These are phyloP conservation scores for Cliona cf. orientalis DNA, from an alignment of 37 sponge, comb jelly and placozoan species.

Conservation along the genomic window DNA sequence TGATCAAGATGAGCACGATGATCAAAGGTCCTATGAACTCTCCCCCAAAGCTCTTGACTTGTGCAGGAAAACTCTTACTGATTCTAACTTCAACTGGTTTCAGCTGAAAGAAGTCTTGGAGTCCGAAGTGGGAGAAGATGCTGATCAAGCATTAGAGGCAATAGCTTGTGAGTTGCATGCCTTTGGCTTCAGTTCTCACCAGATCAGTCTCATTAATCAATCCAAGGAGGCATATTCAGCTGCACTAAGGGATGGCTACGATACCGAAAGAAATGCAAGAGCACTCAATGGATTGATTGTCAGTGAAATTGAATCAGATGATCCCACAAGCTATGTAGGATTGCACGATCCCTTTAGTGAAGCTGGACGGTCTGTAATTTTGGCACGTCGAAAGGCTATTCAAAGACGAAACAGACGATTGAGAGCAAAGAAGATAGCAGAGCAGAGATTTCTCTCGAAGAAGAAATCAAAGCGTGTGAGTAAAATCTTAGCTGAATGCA, in stretches of 20 bases:
- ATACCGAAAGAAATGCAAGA: slow-evolving; percentile 5
- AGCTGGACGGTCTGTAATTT: background rate
- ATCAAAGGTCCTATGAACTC: background rate
- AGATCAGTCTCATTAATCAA: background rate
- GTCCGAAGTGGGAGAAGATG: background rate
- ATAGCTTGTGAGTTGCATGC: background rate
- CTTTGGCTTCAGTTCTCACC: background rate
- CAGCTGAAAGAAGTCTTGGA: background rate
- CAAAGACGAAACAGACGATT: background rate
- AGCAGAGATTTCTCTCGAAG: background rate
- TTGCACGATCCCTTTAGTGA: background rate
- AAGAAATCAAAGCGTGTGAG: slow-evolving; percentile 3
- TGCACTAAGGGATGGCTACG: background rate
- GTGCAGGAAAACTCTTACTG: background rate
- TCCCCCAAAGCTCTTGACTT: background rate
- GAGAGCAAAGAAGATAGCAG: slow-evolving; percentile 4
- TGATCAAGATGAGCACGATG: background rate
- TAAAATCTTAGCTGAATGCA: background rate
- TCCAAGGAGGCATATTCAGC: slow-evolving; percentile 7
- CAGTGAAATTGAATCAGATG: slow-evolving; percentile 14
- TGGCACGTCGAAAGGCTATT: background rate
- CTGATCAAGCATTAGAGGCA: too few relatives aligned
- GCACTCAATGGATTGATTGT: slow-evolving; percentile 16
- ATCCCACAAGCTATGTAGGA: slow-evolving; percentile 2
- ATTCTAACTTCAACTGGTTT: slow-evolving; percentile 7